Percentiles rank a stretch among this genome's conserved stretches.
phyloP scores from a whole-genome alignment of 2,797 vertebrate species.

The Fistularia tabacaria region DNA sequence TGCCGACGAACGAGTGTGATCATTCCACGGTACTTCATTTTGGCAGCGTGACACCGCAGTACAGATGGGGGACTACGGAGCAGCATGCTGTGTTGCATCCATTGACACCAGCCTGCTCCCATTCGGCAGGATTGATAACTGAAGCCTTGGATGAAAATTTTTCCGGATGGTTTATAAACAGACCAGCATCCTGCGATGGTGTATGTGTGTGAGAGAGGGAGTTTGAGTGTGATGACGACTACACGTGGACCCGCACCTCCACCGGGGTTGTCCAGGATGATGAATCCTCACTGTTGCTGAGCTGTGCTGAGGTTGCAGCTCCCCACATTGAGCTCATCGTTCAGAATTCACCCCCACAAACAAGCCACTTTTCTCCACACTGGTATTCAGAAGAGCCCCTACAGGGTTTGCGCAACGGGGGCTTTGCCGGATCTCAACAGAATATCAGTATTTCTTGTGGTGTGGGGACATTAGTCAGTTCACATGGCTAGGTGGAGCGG shows the following conservation, averaged over 20 bases:
- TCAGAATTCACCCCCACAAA: constrained; percentile 35
- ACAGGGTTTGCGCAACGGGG: constrained; percentile 7
- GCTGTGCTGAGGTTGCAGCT: constrained; percentile 65
- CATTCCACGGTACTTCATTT: constrained; percentile 2
- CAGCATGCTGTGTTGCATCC: constrained; percentile 18
- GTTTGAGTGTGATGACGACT: background rate
- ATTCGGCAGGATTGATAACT: constrained; percentile 51
- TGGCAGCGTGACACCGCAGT: constrained; percentile 6
- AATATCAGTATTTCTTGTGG: background rate
- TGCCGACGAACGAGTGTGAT: constrained; percentile 7
- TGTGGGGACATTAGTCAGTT: too few relatives aligned
- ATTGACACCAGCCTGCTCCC: constrained; percentile 11
- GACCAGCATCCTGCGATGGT: constrained; percentile 18
- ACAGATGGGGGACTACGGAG: constrained; percentile 14
- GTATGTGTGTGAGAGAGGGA: background rate
- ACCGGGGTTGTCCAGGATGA: constrained; percentile 51
- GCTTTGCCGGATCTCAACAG: constrained; percentile 6
- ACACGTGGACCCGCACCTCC: constrained; percentile 27
- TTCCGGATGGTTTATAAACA: constrained; percentile 30
- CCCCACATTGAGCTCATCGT: constrained; percentile 37
- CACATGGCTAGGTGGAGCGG: too few relatives aligned
- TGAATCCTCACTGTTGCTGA: constrained; percentile 54
- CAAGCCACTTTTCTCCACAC: background rate
- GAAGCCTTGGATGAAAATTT: constrained; percentile 28
- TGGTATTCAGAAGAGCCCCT: constrained; percentile 10